phyloP scores from a whole-genome alignment of 2,797 vertebrate genomes.

The Aplochiton taeniatus region DNA sequence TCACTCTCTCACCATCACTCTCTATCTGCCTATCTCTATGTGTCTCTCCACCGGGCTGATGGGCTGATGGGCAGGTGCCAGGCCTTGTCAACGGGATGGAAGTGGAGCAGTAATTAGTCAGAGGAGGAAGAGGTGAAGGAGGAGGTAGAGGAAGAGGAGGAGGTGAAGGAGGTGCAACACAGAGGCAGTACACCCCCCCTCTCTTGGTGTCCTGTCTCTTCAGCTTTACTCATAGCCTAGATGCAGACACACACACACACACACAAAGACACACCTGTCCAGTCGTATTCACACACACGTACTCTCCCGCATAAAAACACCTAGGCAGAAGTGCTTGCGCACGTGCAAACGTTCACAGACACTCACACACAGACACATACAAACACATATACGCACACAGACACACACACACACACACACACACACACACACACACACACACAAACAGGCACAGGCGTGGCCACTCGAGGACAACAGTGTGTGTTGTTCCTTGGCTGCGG shows the following conservation, averaged over 20 bases:
- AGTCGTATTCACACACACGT: slow-evolving; percentile 15
- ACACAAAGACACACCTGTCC: slow-evolving; percentile 7
- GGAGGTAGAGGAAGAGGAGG: too few relatives aligned
- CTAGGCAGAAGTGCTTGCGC: slow-evolving; percentile 11
- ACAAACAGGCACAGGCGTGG: slow-evolving; percentile 35
- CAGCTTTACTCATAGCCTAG: slow-evolving; percentile 29
- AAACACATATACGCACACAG: slow-evolving; percentile 22
- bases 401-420: slow-evolving; percentile 7
- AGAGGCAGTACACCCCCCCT: slow-evolving; percentile 45
- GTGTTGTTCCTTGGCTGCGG: slow-evolving; percentile 15
- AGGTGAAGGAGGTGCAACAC: slow-evolving; percentile 53
- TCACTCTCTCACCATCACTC: too few relatives aligned
- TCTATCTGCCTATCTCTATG: too few relatives aligned
- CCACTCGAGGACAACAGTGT: neutral
- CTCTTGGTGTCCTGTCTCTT: slow-evolving; percentile 55
- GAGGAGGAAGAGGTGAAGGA: too few relatives aligned
- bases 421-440: slow-evolving; percentile 14
- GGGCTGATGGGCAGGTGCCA: slow-evolving; percentile 75
- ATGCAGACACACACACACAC: neutral
- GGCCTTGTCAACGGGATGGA: slow-evolving; percentile 67
- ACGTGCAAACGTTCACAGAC: slow-evolving; percentile 29
- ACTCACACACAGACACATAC: slow-evolving; percentile 22
- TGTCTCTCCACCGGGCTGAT: too few relatives aligned
- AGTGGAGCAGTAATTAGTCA: slow-evolving; percentile 72
- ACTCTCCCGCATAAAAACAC: slow-evolving; percentile 25